Evolutionary conservation across 2,888 invertebrate genomes (phyloP), one percentile per base, ranked within the genome.

Genomic region (Apoderus coryli): DNA sequence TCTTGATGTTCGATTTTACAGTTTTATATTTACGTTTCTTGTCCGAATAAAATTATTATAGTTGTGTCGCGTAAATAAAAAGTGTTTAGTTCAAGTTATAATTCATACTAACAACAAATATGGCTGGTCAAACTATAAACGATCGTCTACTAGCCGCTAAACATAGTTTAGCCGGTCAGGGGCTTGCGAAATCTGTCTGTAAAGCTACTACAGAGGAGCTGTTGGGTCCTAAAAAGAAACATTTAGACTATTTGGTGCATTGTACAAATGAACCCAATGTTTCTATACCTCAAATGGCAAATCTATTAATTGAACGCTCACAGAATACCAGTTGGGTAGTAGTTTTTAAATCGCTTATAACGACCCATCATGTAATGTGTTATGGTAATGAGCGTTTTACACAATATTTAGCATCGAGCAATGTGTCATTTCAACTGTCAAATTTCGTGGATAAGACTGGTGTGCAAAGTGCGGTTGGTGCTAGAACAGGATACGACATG

Each of bases 371-470:
- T 65, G 71, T 99, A 57, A 86, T 99, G 76, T 98, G 96, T 56
- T 98, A 98, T 67, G 98, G 98, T 51, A 98, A 98, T 67, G 98
- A 98, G 88, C 78, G 98, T 60, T 98, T 98, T 64, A 95, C 95
- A 56, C 98, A 99, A 67, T 98, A 96, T 67, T 71, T 98, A 65
- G 98, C 98, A 37, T 98, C 98, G 46, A 96, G 95, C 69, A 98
- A 96, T 69, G 93, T 95, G 56, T 89, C 92, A 50, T 95, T 98
- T 72, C 93, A 96, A 67, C 76, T 98, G 56, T 85, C 84, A 61
- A 88, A 81, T 69, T 98, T 96, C 63, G 72, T 93, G 58, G 98
- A 99, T 64, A 96, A 96, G 67, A 84, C 84, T 49, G 90, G 90
- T 50, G 88, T 92, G 27, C 93, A 95, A 77, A 95, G 95, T 61